A percentile compares a stretch with the other conserved stretches of the same genome.
Conservation (phyloP, 2,888 invertebrate species). For the Synanthedon formicaeformis region DNA sequence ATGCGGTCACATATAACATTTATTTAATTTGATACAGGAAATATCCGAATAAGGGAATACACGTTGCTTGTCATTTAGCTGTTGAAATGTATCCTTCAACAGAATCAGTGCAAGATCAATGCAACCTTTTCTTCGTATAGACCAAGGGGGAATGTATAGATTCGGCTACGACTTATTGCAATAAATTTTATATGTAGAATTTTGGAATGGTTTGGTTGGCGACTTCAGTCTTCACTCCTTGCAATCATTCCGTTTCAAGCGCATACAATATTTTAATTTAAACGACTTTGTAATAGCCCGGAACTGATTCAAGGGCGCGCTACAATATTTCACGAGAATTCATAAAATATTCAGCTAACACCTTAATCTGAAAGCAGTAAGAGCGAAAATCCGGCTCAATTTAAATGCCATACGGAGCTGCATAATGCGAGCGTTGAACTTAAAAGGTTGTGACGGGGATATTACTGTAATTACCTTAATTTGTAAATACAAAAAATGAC, state of each 20-base stretch:
- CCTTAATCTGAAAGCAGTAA: constrained; percentile 33
- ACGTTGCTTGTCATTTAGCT: constrained; percentile 6
- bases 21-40: neutral
- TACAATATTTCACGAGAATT: constrained; percentile 42
- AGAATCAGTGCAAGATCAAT: constrained; percentile 18
- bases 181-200: neutral
- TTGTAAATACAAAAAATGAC: constrained; percentile 60
- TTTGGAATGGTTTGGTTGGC: constrained; percentile 30
- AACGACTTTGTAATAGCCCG: constrained; percentile 58
- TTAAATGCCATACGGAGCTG: constrained; percentile 19
- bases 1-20: neutral
- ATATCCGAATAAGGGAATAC: constrained; percentile 10
- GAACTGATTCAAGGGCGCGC: constrained; percentile 51
- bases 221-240: constrained; percentile 20
- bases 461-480: constrained; percentile 65
- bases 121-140: constrained; percentile 6
- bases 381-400: constrained; percentile 24
- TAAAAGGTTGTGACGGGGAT: constrained; percentile 63
- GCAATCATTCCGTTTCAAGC: constrained; percentile 39
- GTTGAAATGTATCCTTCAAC: constrained; percentile 15
- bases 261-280: constrained; percentile 44
- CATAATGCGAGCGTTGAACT: constrained; percentile 58
- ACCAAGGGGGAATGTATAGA: constrained; percentile 7
- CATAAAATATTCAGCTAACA: constrained; percentile 30
- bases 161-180: neutral